Conservation (phyloP, 2,797 vertebrate genomes). For the Smutsia temminckii region DNA sequence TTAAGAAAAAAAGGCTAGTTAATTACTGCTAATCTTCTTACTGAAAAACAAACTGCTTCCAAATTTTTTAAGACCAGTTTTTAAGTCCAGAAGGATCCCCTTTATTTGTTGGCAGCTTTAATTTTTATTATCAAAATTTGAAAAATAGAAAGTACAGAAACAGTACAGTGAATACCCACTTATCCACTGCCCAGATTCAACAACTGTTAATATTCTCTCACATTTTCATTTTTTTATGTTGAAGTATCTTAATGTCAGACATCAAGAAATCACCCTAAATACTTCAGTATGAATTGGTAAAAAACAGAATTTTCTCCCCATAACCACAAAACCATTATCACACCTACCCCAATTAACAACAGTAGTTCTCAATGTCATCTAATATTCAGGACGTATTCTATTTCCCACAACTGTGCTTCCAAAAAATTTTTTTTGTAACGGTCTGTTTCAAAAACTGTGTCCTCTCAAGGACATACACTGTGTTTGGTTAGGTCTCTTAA, state of each 20-base stretch:
- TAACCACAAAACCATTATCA: background rate
- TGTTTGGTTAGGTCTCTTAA: background rate
- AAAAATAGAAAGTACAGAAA: background rate
- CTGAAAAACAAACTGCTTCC: background rate
- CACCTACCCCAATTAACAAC: background rate
- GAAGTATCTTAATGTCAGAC: background rate
- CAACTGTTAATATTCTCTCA: background rate
- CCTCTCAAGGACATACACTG: background rate
- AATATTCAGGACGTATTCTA: background rate
- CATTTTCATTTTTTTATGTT: background rate
- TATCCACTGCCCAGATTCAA: background rate
- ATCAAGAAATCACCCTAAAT: background rate
- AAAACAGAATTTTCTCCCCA: background rate
- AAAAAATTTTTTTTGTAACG: background rate
- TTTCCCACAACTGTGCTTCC: background rate
- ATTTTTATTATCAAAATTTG: background rate
- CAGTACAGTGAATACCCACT: background rate
- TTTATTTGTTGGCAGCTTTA: background rate
- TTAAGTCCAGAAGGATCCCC: background rate
- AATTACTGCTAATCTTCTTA: background rate
- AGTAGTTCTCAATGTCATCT: background rate
- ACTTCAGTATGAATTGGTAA: background rate
- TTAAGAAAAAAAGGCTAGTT: background rate
- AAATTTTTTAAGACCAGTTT: background rate
- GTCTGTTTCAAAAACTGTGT: background rate